These are phyloP conservation scores for Stegana nigrithorax DNA, from an alignment of 2,888 invertebrate genomes.

Conservation along the genomic window DNA sequence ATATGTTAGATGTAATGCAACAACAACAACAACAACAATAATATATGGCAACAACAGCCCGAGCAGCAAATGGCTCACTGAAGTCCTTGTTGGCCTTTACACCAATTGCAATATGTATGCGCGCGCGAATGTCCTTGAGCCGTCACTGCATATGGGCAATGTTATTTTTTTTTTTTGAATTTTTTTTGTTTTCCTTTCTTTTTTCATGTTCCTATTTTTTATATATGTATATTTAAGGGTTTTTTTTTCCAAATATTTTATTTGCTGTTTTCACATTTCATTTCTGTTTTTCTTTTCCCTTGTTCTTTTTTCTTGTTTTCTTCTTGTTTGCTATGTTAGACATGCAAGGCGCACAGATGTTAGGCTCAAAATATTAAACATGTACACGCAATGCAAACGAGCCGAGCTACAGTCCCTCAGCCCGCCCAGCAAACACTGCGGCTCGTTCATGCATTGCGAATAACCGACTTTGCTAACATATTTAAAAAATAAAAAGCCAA, in stretches of 20 bases:
- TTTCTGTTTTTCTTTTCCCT: neutral
- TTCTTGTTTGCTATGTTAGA: constrained; percentile 37
- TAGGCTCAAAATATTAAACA: constrained; percentile 47
- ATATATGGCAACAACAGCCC: neutral
- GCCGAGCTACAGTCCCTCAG: neutral
- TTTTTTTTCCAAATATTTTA: constrained; percentile 4
- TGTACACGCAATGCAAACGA: constrained; percentile 38
- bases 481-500: constrained; percentile 17
- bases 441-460: too few relatives aligned
- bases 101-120: neutral
- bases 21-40: neutral
- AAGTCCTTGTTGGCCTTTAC: neutral
- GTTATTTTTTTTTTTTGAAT: too few relatives aligned
- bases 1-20: neutral
- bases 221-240: constrained; percentile 32
- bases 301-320: constrained; percentile 23
- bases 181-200: too few relatives aligned
- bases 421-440: too few relatives aligned
- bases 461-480: neutral
- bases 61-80: neutral
- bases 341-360: constrained; percentile 48
- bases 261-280: constrained; percentile 18
- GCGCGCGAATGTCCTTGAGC: constrained; percentile 44
- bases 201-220: constrained; percentile 56
- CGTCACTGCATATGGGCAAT: too few relatives aligned